Percentiles rank a stretch among this genome's conserved stretches.
Evolutionary conservation across 2,113 vertebrate genomes (phyloP).

Genomic region (Coturnix japonica): DNA sequence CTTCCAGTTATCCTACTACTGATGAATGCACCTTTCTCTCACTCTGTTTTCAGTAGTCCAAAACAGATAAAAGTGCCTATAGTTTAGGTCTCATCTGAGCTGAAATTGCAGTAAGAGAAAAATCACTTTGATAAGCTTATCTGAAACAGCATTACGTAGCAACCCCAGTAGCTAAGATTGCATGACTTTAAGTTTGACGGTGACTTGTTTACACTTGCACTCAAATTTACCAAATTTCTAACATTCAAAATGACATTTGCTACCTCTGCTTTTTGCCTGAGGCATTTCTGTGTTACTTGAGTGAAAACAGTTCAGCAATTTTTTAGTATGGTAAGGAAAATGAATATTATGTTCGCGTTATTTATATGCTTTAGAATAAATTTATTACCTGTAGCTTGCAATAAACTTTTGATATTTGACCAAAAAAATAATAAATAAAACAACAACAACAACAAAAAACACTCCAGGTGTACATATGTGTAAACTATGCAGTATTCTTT

Average conservation of each 20-base stretch:
- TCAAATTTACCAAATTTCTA: not conserved
- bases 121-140: not conserved
- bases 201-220: not conserved
- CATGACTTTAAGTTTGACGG: not conserved
- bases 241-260: not conserved
- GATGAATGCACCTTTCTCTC: not conserved
- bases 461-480: not conserved
- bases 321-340: not conserved
- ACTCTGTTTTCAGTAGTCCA: not conserved
- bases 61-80: not conserved
- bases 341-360: not conserved
- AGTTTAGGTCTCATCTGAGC: not conserved
- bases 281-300: not conserved
- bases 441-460: no score
- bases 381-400: not conserved
- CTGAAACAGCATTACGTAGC: not conserved
- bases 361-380: constrained; percentile 21
- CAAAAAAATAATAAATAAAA: not conserved
- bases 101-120: not conserved
- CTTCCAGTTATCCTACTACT: not conserved
- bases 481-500: not conserved
- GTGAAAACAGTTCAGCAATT: not conserved
- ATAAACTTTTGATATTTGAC: constrained; percentile 35
- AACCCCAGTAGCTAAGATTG: not conserved
- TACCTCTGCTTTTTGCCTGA: not conserved